These are phyloP conservation scores for Xiphias gladius DNA, from an alignment of 2,113 vertebrate genomes.

Conservation along the genomic window DNA sequence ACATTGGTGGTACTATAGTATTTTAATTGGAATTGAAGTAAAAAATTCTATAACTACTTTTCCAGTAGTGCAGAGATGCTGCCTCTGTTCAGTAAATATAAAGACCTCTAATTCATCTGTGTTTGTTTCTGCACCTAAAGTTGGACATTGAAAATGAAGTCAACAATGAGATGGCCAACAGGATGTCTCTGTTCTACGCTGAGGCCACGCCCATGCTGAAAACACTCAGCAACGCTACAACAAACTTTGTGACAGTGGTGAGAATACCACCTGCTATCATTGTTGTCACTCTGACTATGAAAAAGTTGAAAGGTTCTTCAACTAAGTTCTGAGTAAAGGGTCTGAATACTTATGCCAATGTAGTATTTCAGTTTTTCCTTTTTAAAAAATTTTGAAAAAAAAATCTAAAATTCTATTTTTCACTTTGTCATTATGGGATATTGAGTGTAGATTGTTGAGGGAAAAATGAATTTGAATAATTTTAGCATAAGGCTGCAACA, in stretches of 20 bases:
- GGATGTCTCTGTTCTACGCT: constrained; percentile 99
- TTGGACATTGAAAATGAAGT: constrained; percentile 98
- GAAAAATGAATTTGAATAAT: too few relatives aligned
- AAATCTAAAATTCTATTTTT: too few relatives aligned
- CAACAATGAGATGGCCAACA: constrained; percentile 99
- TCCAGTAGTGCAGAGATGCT: not conserved
- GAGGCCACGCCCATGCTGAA: constrained; percentile 99
- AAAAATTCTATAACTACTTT: not conserved
- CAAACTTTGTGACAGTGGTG: constrained; percentile 97
- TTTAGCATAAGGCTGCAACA: too few relatives aligned
- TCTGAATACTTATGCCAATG: too few relatives aligned
- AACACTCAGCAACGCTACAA: constrained; percentile 97
- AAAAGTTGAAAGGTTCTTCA: too few relatives aligned
- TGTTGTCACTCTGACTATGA: too few relatives aligned
- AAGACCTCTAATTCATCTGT: not conserved
- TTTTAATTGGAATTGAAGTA: not conserved
- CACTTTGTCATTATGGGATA: too few relatives aligned
- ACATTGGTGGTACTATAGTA: not conserved
- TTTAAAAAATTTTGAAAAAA: too few relatives aligned
- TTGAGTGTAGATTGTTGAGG: too few relatives aligned
- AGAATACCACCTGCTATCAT: not conserved
- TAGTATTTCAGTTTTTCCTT: too few relatives aligned
- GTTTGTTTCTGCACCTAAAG: constrained; percentile 73
- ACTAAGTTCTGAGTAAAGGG: too few relatives aligned
- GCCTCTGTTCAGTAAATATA: not conserved